These are phyloP conservation scores for Arge pagana DNA, from an alignment of 2,888 invertebrate species.

Conservation along the genomic window DNA sequence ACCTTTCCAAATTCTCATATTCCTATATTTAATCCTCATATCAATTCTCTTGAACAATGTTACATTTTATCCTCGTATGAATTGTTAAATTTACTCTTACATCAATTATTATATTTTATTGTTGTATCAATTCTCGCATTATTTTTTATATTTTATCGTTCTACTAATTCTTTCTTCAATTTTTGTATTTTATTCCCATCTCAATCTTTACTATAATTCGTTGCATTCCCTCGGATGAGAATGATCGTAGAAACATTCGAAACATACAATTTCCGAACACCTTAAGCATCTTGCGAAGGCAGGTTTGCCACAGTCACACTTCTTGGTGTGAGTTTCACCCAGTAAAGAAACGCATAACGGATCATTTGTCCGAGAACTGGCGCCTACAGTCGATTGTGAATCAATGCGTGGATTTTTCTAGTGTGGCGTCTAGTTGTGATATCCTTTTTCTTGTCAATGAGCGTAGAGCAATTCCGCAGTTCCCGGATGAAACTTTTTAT, in stretches of 20 bases:
- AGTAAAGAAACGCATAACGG: constrained; percentile 5
- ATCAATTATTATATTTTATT: background rate
- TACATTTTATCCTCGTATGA: too few species aligned
- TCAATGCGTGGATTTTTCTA: constrained; percentile 28
- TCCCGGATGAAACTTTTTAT: constrained; percentile 29
- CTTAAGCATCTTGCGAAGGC: background rate
- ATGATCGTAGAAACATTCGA: background rate
- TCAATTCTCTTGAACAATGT: background rate
- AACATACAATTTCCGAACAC: background rate
- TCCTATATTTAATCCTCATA: background rate
- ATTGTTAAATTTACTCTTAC: too few species aligned
- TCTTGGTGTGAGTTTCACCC: background rate
- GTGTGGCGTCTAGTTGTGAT: constrained; percentile 23
- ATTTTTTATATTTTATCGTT: background rate
- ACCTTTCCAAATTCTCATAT: background rate
- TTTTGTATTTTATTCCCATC: background rate
- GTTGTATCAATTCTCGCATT: background rate
- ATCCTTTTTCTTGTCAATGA: constrained; percentile 24
- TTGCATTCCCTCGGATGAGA: background rate
- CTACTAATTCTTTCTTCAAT: background rate
- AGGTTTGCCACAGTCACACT: background rate
- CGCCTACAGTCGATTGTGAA: constrained; percentile 27
- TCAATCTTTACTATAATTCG: background rate
- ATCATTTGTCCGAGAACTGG: constrained; percentile 22
- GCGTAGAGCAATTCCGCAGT: constrained; percentile 22